These are phyloP conservation scores for Geophilus truncorum DNA, from an alignment of 2,888 invertebrate species.

Conservation along the genomic window DNA sequence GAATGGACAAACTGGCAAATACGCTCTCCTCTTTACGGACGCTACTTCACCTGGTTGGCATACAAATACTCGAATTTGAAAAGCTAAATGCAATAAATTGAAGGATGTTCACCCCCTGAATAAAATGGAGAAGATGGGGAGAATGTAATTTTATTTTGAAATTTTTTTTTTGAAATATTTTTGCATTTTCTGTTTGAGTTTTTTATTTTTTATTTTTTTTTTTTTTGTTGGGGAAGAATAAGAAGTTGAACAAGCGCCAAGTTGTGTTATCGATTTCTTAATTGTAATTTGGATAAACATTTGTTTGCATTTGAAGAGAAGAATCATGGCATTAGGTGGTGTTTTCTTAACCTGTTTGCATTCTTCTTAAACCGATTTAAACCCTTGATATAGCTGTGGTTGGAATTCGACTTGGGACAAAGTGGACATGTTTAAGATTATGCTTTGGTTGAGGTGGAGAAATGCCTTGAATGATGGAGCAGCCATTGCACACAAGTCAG, in stretches of 20 bases:
- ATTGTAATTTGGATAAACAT: neutral
- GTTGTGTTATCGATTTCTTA: neutral
- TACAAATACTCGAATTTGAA: conserved; percentile 12
- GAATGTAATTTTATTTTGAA: neutral
- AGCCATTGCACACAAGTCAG: too few species aligned
- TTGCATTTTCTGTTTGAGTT: too few species aligned
- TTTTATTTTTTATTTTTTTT: neutral
- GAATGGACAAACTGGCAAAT: conserved; percentile 27
- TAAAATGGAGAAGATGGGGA: neutral
- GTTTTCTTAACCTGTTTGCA: neutral
- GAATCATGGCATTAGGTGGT: neutral
- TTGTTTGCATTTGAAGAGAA: neutral
- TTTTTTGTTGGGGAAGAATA: neutral
- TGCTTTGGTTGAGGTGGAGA: too few species aligned
- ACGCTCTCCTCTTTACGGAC: conserved; percentile 13
- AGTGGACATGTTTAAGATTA: neutral
- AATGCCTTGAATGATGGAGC: too few species aligned
- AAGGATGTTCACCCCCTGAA: neutral
- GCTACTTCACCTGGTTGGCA: conserved; percentile 24
- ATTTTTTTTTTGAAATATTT: neutral
- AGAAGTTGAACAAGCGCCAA: neutral
- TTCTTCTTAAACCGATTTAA: neutral
- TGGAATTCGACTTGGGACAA: neutral
- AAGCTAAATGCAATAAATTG: conserved; percentile 17
- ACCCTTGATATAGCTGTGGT: neutral